phyloP scores from a whole-genome alignment of 2,797 vertebrate genomes.

The Leptodactylus fallax region DNA sequence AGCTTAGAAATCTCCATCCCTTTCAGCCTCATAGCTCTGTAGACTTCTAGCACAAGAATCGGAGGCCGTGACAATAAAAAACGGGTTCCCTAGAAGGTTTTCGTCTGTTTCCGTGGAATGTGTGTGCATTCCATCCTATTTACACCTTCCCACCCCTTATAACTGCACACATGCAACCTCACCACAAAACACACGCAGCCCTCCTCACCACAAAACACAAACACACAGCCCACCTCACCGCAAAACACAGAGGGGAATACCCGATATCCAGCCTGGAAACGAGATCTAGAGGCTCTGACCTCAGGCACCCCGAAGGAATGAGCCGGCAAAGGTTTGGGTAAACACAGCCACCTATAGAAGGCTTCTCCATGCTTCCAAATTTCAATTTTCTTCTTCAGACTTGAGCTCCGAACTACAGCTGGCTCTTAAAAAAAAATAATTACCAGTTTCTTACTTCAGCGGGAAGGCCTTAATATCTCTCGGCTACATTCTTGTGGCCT shows the following conservation, averaged over 20 bases:
- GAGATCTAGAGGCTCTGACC: constrained; percentile 58
- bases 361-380: constrained; percentile 36
- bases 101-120: constrained; percentile 11
- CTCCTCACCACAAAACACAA: constrained; percentile 61
- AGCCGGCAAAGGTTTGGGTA: constrained; percentile 52
- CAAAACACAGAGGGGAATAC: constrained; percentile 55
- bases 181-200: constrained; percentile 64
- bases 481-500: constrained; percentile 57
- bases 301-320: constrained; percentile 60
- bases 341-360: constrained; percentile 60
- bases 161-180: constrained; percentile 58
- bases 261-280: constrained; percentile 56
- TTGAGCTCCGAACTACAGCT: constrained; percentile 36
- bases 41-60: not conserved
- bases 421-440: constrained; percentile 59
- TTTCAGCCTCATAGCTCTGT: too few species aligned
- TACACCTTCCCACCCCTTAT: constrained; percentile 55
- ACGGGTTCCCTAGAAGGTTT: constrained; percentile 21
- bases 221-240: constrained; percentile 59
- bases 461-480: constrained; percentile 58
- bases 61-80: not conserved
- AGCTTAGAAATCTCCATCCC: not conserved
- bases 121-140: constrained; percentile 58
- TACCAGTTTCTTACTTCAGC: constrained; percentile 49
- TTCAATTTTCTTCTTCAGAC: constrained; percentile 40